These are phyloP conservation scores for Sarcophaga rosellei DNA, from an alignment of 2,888 invertebrate genomes.

Conservation along the genomic window DNA sequence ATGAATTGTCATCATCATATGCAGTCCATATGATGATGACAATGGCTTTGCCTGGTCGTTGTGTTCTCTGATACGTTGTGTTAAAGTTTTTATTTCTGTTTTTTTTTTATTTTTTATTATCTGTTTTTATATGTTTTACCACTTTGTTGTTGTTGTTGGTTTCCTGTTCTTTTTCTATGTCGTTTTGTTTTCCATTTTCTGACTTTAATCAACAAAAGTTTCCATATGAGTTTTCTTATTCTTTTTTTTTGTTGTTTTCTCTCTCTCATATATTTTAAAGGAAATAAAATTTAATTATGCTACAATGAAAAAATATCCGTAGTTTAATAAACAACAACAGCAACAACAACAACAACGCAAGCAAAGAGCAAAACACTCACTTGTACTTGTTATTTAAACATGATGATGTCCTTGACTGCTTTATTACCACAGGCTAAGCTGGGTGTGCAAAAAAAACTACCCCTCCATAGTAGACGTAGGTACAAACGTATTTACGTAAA, in stretches of 20 bases:
- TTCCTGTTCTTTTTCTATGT: background rate
- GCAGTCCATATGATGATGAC: constrained; percentile 47
- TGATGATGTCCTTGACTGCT: constrained; percentile 66
- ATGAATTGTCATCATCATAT: constrained; percentile 28
- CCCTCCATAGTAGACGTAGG: background rate
- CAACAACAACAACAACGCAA: background rate
- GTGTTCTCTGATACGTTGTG: background rate
- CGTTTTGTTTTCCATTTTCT: constrained; percentile 16
- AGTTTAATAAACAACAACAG: constrained; percentile 13
- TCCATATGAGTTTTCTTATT: constrained; percentile 28
- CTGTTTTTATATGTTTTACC: too few species aligned
- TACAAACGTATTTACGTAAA: background rate
- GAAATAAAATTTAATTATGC: constrained; percentile 66
- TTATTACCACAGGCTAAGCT: constrained; percentile 55
- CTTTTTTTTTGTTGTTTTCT: background rate
- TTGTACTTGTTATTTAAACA: constrained; percentile 30
- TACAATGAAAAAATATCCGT: constrained; percentile 44
- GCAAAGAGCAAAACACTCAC: constrained; percentile 24
- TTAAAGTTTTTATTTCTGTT: constrained; percentile 1
- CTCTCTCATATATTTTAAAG: constrained; percentile 39
- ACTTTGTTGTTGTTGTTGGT: too few species aligned
- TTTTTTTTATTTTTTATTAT: background rate
- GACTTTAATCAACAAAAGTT: constrained; percentile 42
- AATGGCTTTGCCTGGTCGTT: constrained; percentile 11
- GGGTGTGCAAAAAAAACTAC: background rate